A percentile compares a stretch with the other conserved stretches of the same genome.
phyloP scores from a whole-genome alignment of 2,888 invertebrate species.

The Polietes domitor region DNA sequence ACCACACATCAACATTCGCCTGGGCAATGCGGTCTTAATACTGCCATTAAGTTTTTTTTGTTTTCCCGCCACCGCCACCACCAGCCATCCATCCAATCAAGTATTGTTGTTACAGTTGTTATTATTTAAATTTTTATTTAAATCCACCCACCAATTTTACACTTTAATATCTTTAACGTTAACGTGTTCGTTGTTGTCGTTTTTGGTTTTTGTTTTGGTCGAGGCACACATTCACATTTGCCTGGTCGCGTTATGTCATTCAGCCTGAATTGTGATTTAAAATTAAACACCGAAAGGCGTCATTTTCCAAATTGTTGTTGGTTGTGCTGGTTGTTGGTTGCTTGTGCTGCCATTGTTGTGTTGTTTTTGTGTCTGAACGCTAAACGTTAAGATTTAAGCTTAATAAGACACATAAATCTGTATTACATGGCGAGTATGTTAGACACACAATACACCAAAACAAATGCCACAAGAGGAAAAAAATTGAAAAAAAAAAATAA shows the following conservation, averaged over 20 bases:
- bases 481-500: background rate
- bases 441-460: background rate
- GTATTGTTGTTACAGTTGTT: constrained; percentile 14
- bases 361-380: background rate
- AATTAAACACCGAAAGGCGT: constrained; percentile 52
- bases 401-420: constrained; percentile 65
- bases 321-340: background rate
- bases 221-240: background rate
- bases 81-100: background rate
- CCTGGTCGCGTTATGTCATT: constrained; percentile 56
- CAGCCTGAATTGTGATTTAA: constrained; percentile 46
- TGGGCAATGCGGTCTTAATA: background rate
- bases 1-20: background rate
- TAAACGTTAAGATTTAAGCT: constrained; percentile 50
- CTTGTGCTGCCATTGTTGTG: background rate
- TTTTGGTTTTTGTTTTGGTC: constrained; percentile 16
- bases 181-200: background rate
- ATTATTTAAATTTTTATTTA: constrained; percentile 27
- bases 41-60: background rate
- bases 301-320: constrained; percentile 33
- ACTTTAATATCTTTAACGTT: constrained; percentile 57
- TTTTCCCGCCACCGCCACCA: background rate
- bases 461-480: background rate
- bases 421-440: constrained; percentile 54
- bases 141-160: constrained; percentile 66